These are phyloP conservation scores for Styela clava DNA, from an alignment of 23 tunicate species.

Conservation along the genomic window DNA sequence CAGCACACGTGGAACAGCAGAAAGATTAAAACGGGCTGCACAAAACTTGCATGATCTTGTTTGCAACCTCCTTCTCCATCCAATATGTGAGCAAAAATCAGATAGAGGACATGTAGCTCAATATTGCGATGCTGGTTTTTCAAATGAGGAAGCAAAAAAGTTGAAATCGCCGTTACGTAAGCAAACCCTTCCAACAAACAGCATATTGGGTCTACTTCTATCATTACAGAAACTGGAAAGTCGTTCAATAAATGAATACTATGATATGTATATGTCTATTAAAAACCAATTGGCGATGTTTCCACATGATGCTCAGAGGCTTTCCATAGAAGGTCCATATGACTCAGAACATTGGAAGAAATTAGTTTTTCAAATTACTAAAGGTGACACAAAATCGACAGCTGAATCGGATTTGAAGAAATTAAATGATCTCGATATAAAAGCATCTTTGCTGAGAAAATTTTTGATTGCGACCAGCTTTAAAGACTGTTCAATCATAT, in stretches of 20 bases:
- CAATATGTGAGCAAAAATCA: not conserved
- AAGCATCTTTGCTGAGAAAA: slow-evolving; percentile 34
- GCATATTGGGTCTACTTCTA: slow-evolving; percentile 21
- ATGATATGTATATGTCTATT: slow-evolving; percentile 5
- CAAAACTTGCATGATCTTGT: slow-evolving; percentile 14
- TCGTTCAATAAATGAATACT: slow-evolving; percentile 5
- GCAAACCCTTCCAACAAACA: not conserved
- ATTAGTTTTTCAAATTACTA: not conserved
- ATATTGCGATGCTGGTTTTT: slow-evolving; percentile 10
- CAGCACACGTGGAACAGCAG: not conserved
- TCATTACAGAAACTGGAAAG: slow-evolving; percentile 23
- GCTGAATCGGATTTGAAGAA: not conserved
- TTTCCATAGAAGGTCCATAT: slow-evolving; percentile 13
- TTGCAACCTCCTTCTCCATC: slow-evolving; percentile 13
- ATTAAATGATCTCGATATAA: slow-evolving; percentile 5
- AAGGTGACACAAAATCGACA: not conserved
- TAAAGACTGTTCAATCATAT: slow-evolving; percentile 75
- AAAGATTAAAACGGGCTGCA: not conserved
- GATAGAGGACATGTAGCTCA: slow-evolving; percentile 1
- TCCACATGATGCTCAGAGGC: slow-evolving; percentile 4
- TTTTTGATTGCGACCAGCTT: slow-evolving; percentile 71
- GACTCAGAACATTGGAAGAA: slow-evolving; percentile 21
- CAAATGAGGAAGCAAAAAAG: not conserved
- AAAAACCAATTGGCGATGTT: not conserved
- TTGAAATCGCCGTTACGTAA: not conserved